Percentiles rank a stretch among this genome's conserved stretches.
Conservation (phyloP, 2,797 vertebrate genomes). For the Rhinella marina region DNA sequence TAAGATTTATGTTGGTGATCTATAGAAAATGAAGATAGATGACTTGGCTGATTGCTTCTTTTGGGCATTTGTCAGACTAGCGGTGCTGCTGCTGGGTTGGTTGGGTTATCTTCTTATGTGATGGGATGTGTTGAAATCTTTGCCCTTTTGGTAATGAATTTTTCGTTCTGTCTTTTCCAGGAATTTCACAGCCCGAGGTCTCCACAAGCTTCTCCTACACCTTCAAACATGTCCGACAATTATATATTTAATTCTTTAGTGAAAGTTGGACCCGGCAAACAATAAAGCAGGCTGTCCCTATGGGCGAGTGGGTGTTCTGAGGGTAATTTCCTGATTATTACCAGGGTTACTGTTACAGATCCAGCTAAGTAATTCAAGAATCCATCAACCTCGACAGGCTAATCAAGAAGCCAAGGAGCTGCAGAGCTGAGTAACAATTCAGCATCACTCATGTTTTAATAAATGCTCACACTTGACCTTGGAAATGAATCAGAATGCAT, state of each 20-base stretch:
- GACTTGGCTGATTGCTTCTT: background rate
- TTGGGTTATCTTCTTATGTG: background rate
- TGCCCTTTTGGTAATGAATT: background rate
- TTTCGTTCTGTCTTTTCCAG: background rate
- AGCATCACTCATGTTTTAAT: background rate
- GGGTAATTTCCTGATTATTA: conserved; percentile 27
- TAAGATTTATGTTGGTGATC: background rate
- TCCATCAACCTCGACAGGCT: background rate
- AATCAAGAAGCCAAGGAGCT: background rate
- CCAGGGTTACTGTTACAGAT: conserved; percentile 8
- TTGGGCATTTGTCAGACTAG: background rate
- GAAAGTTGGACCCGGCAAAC: background rate
- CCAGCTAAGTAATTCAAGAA: conserved; percentile 18
- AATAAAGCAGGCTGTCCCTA: conserved; percentile 6
- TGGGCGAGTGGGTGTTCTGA: background rate
- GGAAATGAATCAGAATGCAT: background rate
- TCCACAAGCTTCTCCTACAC: background rate
- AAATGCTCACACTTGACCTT: background rate
- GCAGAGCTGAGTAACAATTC: background rate
- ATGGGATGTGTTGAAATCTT: background rate
- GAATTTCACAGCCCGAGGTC: background rate
- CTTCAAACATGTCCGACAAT: background rate
- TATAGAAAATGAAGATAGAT: background rate
- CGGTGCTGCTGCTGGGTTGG: background rate
- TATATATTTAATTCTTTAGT: background rate